Percentiles rank a stretch among this genome's conserved stretches.
Evolutionary conservation across 37 sponge, comb jelly and placozoan genomes (phyloP).

Genomic region (Agelas oroides): DNA sequence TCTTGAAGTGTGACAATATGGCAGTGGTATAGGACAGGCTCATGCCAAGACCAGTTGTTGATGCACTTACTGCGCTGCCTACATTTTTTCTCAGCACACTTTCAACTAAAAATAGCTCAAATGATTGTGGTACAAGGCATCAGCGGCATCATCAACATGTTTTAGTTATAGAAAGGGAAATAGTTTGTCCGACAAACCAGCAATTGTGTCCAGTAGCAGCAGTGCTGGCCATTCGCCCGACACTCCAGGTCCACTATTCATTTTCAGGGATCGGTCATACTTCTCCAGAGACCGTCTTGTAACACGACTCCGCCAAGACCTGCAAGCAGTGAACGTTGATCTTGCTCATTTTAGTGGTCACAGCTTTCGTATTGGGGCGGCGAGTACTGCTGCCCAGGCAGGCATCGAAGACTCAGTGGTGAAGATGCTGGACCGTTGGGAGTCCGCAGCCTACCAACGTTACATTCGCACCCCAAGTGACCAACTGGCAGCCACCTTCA

Average conservation of each 20-base stretch:
- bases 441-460: conserved; percentile 23
- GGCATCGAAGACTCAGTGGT: conserved; percentile 7
- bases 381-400: conserved; percentile 22
- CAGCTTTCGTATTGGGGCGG: conserved; percentile 47
- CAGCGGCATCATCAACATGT: no score
- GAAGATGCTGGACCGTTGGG: no score
- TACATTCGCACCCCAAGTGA: conserved; percentile 19
- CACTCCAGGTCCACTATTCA: conserved; percentile 14
- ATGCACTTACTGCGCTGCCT: conserved; percentile 55
- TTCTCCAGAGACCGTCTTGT: conserved; percentile 13
- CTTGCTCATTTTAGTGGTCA: conserved; percentile 25
- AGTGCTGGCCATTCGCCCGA: neutral
- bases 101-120: conserved; percentile 1
- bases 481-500: neutral
- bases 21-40: conserved; percentile 35
- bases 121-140: no score
- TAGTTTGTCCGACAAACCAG: neutral
- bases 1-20: conserved; percentile 27
- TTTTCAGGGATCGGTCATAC: neutral
- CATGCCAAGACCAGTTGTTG: neutral
- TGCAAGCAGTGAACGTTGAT: conserved; percentile 8
- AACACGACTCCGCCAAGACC: neutral
- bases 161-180: no score
- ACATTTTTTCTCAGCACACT: conserved; percentile 26
- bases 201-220: conserved; percentile 23